Base-by-base conservation (phyloP, 2,113 vertebrate genomes). In the Lycaon pictus region DNA sequence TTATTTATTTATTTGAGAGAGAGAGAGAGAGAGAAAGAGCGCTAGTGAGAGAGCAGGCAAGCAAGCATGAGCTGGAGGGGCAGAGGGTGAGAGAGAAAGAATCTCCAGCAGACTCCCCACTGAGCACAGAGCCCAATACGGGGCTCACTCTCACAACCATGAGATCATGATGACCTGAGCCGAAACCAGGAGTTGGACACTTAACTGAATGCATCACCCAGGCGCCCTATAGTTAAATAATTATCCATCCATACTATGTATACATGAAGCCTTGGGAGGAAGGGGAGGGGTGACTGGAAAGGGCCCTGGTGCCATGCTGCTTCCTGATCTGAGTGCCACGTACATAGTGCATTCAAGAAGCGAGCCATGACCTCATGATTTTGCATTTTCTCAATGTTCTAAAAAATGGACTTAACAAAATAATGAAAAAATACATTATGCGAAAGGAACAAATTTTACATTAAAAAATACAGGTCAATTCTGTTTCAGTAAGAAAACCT, bases 251-350 rank as follows among this genome's bases (percentile, higher is more conserved):
- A 37, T 32, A 37, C 13, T 11, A 7, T 6, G 15, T 67, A 55
- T 32, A 35, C 9, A 2, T 0, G 0, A 51, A 86, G 20, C 27
- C 53, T 53, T 51, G 43, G 32, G 2, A 3, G 1, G 1, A 15
- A 11, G 27, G 7, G 27, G 16, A 13, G 55, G 22, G 22, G 17
- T 43, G 22, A 82, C 58, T 55, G 7, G 35, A 22, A 77, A 63
- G 35, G 20, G 35, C 3, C 20, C 29, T 13, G 2, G 51, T 51
- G 11, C 19, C 58, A 0, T 17, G 72, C 65, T 37, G 63, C 65
- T 67, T 79, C 62, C 88, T 43, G 29, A 69, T 12, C 37, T 55
- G 55, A 72, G 17, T 13, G 53, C 85, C 7, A 1, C 4, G 22
- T 23, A 16, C 88, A 94, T 63, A 53, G 23, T 11, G 35, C 5